Percentiles rank a stretch among this genome's conserved stretches.
phyloP scores from a whole-genome alignment of 2,797 vertebrate species.

The Tragelaphus eurycerus region DNA sequence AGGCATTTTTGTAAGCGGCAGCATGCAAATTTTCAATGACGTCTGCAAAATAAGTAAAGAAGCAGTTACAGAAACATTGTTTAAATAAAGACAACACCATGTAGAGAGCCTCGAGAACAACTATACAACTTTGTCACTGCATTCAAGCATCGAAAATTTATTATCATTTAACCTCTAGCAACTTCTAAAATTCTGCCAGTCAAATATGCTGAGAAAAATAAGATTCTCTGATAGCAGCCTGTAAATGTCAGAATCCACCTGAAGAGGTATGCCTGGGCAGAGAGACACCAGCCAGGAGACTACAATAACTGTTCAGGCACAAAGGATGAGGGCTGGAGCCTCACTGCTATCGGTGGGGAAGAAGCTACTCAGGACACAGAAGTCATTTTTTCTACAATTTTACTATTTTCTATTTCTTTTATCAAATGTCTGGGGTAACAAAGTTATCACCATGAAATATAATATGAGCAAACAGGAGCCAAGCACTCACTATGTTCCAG shows the following conservation, averaged over 20 bases:
- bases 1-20: conserved; percentile 92
- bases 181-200: neutral
- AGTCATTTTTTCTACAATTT: neutral
- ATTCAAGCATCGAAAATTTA: neutral
- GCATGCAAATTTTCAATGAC: conserved; percentile 92
- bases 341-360: neutral
- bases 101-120: neutral
- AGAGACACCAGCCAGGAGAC: neutral
- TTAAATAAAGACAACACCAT: neutral
- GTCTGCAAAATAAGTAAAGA: conserved; percentile 77
- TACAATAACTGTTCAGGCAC: neutral
- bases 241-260: neutral
- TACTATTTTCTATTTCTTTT: neutral
- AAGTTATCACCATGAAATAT: neutral
- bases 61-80: neutral
- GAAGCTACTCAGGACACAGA: neutral
- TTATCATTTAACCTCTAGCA: neutral
- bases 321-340: neutral
- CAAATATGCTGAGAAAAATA: neutral
- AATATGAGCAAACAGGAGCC: neutral
- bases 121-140: neutral
- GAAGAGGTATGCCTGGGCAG: neutral
- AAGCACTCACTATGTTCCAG: neutral
- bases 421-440: neutral
- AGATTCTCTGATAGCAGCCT: neutral